Evolutionary conservation across 2,113 vertebrate genomes (phyloP), one percentile per base, ranked within the genome.

Genomic region (Brienomyrus longianalis): DNA sequence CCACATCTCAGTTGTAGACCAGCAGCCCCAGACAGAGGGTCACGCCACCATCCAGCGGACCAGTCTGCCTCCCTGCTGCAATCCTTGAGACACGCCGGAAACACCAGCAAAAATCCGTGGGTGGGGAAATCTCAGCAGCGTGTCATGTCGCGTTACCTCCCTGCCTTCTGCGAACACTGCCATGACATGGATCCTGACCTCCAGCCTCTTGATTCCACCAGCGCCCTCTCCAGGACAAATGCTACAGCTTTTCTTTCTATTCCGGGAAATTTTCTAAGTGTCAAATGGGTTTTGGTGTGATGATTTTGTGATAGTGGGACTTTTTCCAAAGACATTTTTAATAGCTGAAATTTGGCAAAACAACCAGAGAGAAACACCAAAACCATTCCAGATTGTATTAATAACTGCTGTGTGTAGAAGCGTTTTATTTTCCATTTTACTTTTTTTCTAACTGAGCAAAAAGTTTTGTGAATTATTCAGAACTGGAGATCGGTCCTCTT

Each of bases 51-150:
- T 17, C 48, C 85, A 56, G 19, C 45, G 21, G 45, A 84, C 35
- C 45, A 13, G 5, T 84, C 45, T 47, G 45, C 39, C 43, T 45
- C 21, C 62, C 87, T 70, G 87, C 91, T 91, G 83, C 92, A 89
- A 92, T 87, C 85, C 92, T 92, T 90, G 27, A 93, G 88, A 91
- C 89, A 86, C 52, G 52, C 39, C 56, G 11, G 80, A 43, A 84
- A 84, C 77, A 84, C 88, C 88, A 84, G 88, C 88, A 56, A 35
- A 35, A 35, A 54, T 52, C 51, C 8, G n/a, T 31, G 50, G n/a
- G 85, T 31, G 50, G 85, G 45, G 11, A 50, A 19, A n/a, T n/a
- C 23, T 23, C 45, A 47, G 45, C 83, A n/a, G 43, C 0, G n/a
- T 27, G 31, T 83, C 35, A 21, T 17, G 77, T 35, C 19, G 2